These are phyloP conservation scores for Oostethus manadensis DNA, from an alignment of 2,113 vertebrate genomes.

Conservation along the genomic window DNA sequence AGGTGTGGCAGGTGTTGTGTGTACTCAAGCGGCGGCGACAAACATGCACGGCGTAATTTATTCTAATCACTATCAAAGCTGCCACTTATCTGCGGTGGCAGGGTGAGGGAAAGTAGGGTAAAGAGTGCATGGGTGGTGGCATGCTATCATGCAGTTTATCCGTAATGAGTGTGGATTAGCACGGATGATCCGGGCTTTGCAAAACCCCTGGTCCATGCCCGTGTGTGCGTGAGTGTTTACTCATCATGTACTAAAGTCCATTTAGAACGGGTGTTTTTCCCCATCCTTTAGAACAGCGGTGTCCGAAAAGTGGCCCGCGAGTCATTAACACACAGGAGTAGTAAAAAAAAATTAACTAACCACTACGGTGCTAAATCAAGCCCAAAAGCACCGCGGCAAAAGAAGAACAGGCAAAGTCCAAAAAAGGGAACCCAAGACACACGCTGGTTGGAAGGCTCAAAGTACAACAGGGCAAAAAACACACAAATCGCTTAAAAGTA, in stretches of 20 bases:
- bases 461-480: too few species aligned
- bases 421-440: too few species aligned
- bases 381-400: too few species aligned
- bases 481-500: too few species aligned
- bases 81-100: slow-evolving; percentile 44
- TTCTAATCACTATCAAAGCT: slow-evolving; percentile 62
- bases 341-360: too few species aligned
- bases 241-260: slow-evolving; percentile 45
- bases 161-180: slow-evolving; percentile 79
- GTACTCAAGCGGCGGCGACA: slow-evolving; percentile 31
- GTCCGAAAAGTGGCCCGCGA: too few species aligned
- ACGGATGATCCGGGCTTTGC: slow-evolving; percentile 75
- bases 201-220: slow-evolving; percentile 55
- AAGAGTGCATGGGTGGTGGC: slow-evolving; percentile 34
- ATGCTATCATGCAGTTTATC: slow-evolving; percentile 73
- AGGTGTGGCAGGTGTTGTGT: slow-evolving; percentile 42
- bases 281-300: too few species aligned
- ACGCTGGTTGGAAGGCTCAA: too few species aligned
- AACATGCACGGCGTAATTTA: slow-evolving; percentile 49
- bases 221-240: slow-evolving; percentile 3
- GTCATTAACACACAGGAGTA: too few species aligned
- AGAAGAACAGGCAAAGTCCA: too few species aligned
- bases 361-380: too few species aligned
- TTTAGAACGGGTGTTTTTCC: slow-evolving; percentile 3
- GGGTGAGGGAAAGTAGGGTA: slow-evolving; percentile 42